Evolutionary conservation across 2,113 vertebrate genomes (phyloP).

Genomic region (Potamarius usumacintae): DNA sequence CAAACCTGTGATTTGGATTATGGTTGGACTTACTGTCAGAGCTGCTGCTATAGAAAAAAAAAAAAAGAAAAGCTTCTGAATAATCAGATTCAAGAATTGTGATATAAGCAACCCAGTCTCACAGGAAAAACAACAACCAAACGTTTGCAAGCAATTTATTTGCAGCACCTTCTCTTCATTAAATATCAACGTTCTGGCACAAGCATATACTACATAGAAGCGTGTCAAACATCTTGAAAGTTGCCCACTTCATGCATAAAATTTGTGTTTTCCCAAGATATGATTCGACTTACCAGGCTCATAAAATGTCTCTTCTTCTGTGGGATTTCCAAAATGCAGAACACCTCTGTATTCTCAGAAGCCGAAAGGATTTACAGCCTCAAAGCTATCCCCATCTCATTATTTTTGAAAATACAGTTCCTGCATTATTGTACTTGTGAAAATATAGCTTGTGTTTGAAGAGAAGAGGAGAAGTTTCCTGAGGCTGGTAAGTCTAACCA

Average conservation of each 20-base stretch:
- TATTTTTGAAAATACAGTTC: too few species aligned
- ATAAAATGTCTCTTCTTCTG: neutral
- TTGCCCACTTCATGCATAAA: neutral
- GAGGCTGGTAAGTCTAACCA: neutral
- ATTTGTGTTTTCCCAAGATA: neutral
- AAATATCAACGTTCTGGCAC: neutral
- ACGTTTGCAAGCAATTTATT: neutral
- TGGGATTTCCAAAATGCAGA: neutral
- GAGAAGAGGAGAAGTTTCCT: neutral
- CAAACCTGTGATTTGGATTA: neutral
- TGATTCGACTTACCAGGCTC: neutral
- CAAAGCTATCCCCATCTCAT: neutral
- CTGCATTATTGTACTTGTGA: too few species aligned
- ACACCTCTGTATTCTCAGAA: neutral
- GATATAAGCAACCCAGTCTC: neutral
- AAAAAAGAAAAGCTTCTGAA: neutral
- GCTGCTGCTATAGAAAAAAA: neutral
- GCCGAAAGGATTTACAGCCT: neutral
- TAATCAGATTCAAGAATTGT: neutral
- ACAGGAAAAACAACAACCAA: neutral
- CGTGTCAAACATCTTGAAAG: neutral
- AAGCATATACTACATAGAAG: too few species aligned
- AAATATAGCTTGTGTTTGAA: neutral
- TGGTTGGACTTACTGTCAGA: neutral
- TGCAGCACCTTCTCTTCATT: neutral